A percentile compares a stretch with the other conserved stretches of the same genome.
Evolutionary conservation across 2,888 invertebrate genomes (phyloP).

Genomic region (Caenorhabditis uteleia): DNA sequence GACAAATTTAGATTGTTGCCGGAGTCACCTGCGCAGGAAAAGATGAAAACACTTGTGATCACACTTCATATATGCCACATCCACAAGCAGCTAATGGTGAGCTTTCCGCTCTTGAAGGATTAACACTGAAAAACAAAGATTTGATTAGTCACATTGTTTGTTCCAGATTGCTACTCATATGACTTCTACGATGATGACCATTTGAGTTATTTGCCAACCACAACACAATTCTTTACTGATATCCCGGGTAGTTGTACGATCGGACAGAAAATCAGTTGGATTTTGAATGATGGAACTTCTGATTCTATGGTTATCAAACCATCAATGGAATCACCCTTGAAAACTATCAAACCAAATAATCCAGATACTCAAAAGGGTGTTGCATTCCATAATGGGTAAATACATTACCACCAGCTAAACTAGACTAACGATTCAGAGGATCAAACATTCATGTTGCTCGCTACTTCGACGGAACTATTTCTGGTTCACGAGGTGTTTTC

Average conservation of each 20-base stretch:
- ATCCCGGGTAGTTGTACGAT: conserved; percentile 34
- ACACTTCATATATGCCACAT: conserved; percentile 53
- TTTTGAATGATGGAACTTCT: conserved; percentile 15
- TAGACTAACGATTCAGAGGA: too few relatives aligned
- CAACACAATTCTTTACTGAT: conserved; percentile 37
- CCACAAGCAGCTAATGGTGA: conserved; percentile 39
- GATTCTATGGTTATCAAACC: conserved; percentile 17
- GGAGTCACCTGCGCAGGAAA: conserved; percentile 51
- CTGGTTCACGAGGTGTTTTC: conserved; percentile 32
- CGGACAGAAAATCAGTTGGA: conserved; percentile 26
- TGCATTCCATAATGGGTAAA: conserved; percentile 32
- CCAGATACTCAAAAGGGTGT: conserved; percentile 15
- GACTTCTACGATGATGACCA: conserved; percentile 47
- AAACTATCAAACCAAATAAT: conserved; percentile 17
- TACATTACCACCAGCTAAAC: too few relatives aligned
- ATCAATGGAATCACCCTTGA: conserved; percentile 30
- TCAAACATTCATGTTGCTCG: conserved; percentile 42
- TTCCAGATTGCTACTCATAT: conserved; percentile 39
- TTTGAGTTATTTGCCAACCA: conserved; percentile 29
- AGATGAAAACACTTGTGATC: conserved; percentile 36
- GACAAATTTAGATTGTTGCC: conserved; percentile 42
- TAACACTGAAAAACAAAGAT: background rate
- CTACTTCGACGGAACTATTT: conserved; percentile 29
- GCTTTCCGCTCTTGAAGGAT: conserved; percentile 4
- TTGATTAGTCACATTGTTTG: conserved; percentile 1